phyloP scores from a whole-genome alignment of 2,888 invertebrate species.

The Yponomeuta cagnagella region DNA sequence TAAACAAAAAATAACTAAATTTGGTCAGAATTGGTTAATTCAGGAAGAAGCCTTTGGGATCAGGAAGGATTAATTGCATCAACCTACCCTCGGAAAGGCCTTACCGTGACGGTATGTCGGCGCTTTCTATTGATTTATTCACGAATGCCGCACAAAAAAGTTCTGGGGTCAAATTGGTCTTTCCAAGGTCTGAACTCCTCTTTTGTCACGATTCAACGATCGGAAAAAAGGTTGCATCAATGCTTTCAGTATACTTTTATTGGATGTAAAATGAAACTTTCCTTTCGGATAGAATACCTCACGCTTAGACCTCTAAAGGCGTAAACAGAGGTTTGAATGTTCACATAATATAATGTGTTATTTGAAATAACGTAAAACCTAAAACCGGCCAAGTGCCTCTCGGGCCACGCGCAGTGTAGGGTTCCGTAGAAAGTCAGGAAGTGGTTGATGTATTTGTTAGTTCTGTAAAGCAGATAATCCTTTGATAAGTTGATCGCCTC shows the following conservation, averaged over 20 bases:
- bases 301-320: no score
- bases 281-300: not conserved
- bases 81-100: not conserved
- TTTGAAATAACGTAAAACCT: no score
- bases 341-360: no score
- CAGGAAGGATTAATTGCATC: not conserved
- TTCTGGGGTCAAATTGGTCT: not conserved
- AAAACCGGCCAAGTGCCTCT: no score
- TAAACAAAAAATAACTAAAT: no score
- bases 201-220: not conserved
- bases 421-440: no score
- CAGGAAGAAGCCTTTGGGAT: not conserved
- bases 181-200: not conserved
- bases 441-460: no score
- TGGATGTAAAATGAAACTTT: no score
- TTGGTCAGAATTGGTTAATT: not conserved
- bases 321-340: no score
- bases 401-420: no score
- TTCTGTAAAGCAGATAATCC: no score
- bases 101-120: not conserved
- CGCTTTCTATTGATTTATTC: not conserved
- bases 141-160: not conserved
- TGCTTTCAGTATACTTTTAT: not conserved
- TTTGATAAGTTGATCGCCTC: no score
- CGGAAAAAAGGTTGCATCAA: not conserved